A percentile compares a stretch with the other conserved stretches of the same genome.
These are phyloP conservation scores for Machaerirhynchus nigripectus DNA, from an alignment of 2,113 vertebrate genomes.

Conservation along the genomic window DNA sequence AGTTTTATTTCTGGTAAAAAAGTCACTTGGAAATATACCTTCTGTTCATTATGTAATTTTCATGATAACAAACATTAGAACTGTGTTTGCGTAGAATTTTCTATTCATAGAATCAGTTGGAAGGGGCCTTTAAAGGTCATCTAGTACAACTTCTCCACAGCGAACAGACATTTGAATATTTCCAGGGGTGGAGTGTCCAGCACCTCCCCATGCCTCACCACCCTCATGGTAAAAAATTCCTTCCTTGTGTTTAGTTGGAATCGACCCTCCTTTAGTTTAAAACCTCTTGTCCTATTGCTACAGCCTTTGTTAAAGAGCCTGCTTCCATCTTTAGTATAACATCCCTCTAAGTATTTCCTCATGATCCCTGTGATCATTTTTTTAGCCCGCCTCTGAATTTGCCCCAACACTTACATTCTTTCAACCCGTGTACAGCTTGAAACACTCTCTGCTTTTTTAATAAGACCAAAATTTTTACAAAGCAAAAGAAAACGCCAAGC, in stretches of 20 bases:
- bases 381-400: background rate
- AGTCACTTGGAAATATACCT: background rate
- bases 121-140: background rate
- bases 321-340: background rate
- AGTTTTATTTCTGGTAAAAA: background rate
- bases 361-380: background rate
- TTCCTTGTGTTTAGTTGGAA: background rate
- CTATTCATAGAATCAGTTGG: background rate
- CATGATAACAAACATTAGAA: background rate
- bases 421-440: background rate
- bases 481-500: background rate
- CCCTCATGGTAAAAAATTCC: background rate
- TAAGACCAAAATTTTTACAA: background rate
- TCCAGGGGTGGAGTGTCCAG: background rate
- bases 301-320: background rate
- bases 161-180: background rate
- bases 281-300: background rate
- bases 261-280: background rate
- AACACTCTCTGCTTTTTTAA: background rate
- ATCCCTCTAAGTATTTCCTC: background rate
- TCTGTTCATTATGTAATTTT: background rate
- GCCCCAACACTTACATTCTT: background rate
- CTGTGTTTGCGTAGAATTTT: background rate
- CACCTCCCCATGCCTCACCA: background rate
- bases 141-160: background rate